A percentile compares a stretch with the other conserved stretches of the same genome.
These are phyloP conservation scores for Orthosia gothica DNA, from an alignment of 2,888 invertebrate genomes.

Conservation along the genomic window DNA sequence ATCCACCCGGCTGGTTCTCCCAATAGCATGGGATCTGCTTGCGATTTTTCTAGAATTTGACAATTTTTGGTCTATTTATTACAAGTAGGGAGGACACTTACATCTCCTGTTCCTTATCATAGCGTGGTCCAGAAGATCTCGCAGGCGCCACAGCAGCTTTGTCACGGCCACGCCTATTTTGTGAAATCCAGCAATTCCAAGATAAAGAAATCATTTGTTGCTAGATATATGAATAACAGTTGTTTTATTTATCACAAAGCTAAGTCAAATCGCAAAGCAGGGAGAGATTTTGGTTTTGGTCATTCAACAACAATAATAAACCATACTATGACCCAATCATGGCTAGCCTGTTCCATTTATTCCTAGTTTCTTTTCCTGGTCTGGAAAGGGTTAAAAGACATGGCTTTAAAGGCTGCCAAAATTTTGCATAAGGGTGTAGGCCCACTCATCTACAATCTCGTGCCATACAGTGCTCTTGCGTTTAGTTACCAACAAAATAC, in stretches of 20 bases:
- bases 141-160: background rate
- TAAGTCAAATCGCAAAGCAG: slow-evolving; percentile 1
- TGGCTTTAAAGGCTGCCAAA: background rate
- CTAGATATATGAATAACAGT: background rate
- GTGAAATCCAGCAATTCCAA: background rate
- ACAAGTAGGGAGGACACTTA: slow-evolving; percentile 14
- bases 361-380: background rate
- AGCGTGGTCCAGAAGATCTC: background rate
- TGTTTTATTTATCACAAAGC: background rate
- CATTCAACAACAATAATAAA: background rate
- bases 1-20: slow-evolving; percentile 96
- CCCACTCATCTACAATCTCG: background rate
- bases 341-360: background rate
- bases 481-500: background rate
- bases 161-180: background rate
- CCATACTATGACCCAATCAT: background rate
- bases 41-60: slow-evolving; percentile 93
- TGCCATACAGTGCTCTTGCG: background rate
- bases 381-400: background rate
- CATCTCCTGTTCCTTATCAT: background rate
- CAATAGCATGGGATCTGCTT: slow-evolving; percentile 96
- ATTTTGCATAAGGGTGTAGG: background rate
- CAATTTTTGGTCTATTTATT: slow-evolving; percentile 23
- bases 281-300: background rate
- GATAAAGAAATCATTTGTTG: background rate